Conservation (phyloP, 1,140 invertebrate genomes). For the Lepidurus couesii region DNA sequence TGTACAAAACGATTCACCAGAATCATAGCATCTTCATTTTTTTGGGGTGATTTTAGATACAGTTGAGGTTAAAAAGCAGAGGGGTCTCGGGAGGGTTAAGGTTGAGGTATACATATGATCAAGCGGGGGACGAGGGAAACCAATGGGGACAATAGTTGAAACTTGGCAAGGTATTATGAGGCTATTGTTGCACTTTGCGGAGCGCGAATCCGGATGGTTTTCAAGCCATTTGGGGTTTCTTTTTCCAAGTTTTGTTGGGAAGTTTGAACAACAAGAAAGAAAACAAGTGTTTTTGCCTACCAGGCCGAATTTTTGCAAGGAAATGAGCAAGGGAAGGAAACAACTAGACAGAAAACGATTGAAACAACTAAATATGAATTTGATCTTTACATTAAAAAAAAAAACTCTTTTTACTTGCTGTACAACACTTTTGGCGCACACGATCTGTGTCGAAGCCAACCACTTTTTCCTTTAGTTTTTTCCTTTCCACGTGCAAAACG, state of each 20-base stretch:
- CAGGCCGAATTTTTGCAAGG: neutral
- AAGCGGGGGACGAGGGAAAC: neutral
- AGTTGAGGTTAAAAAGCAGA: conserved; percentile 14
- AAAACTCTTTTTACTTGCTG: neutral
- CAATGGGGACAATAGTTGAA: neutral
- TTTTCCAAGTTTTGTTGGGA: no score
- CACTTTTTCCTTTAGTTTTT: no score
- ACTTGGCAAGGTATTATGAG: neutral
- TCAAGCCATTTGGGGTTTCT: no score
- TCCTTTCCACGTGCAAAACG: neutral
- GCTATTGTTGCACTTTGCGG: neutral
- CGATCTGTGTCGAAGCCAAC: no score
- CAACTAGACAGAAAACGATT: neutral
- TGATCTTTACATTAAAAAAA: neutral
- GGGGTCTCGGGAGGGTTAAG: neutral
- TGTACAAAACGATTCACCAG: neutral
- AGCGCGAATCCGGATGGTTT: no score
- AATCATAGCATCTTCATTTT: neutral
- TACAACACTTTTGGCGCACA: neutral
- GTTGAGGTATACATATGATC: neutral
- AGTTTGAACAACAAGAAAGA: no score
- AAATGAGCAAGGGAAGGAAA: neutral
- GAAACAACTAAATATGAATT: neutral
- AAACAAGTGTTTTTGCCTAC: no score
- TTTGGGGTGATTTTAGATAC: neutral